Percentiles rank a stretch among this genome's conserved stretches.
Evolutionary conservation across 53 echinoderm and acorn worm genomes (phyloP).

Genomic region (Glandiceps talaboti): DNA sequence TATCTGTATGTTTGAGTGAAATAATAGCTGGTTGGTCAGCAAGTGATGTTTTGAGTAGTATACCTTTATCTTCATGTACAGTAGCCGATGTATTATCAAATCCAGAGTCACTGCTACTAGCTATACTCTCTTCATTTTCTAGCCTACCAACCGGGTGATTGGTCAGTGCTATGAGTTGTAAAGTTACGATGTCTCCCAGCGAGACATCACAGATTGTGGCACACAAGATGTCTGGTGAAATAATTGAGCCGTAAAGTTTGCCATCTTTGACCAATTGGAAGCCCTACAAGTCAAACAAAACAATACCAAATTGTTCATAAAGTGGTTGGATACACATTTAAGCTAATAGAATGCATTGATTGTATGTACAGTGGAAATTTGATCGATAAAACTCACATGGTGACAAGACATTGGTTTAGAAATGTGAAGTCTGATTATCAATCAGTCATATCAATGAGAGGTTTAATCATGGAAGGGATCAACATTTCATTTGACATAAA

Average conservation of each 20-base stretch:
- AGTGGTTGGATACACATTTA: too few species aligned
- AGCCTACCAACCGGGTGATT: conserved; percentile 17
- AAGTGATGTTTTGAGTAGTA: neutral
- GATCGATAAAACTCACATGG: too few species aligned
- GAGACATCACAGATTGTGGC: conserved; percentile 31
- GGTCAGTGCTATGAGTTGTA: conserved; percentile 55
- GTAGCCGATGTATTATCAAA: neutral
- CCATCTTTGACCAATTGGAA: neutral
- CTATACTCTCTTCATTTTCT: neutral
- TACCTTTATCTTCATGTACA: neutral
- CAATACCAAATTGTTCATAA: too few species aligned
- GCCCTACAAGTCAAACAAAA: too few species aligned
- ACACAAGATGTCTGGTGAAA: conserved; percentile 3
- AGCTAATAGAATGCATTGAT: too few species aligned
- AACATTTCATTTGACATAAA: too few species aligned
- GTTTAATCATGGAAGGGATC: too few species aligned
- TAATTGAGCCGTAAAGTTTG: neutral
- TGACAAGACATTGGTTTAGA: too few species aligned
- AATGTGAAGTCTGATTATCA: too few species aligned
- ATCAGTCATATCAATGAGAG: too few species aligned
- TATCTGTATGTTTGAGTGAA: neutral
- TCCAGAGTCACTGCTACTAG: neutral
- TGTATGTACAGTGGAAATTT: too few species aligned
- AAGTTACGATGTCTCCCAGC: conserved; percentile 25
- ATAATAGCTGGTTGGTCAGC: neutral